These are phyloP conservation scores for Drepanosiphum platanoidis DNA, from an alignment of 2,888 invertebrate species.

Conservation along the genomic window DNA sequence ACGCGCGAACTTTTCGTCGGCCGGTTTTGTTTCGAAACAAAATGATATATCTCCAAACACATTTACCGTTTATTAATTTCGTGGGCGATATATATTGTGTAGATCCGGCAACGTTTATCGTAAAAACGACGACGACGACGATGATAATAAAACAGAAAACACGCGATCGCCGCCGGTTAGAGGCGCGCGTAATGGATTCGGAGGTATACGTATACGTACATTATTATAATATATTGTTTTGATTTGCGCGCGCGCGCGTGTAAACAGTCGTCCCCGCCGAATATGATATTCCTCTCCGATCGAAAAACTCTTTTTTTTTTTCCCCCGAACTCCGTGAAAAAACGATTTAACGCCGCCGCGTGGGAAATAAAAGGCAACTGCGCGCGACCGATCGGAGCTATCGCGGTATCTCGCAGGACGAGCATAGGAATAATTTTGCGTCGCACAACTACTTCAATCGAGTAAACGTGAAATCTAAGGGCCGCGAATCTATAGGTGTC, in stretches of 20 bases:
- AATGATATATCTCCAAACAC: neutral
- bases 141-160: neutral
- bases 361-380: conserved; percentile 52
- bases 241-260: neutral
- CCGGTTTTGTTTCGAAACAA: too few relatives aligned
- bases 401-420: too few relatives aligned
- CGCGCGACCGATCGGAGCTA: too few relatives aligned
- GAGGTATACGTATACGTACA: neutral
- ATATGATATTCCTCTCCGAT: neutral
- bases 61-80: too few relatives aligned
- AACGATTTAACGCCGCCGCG: conserved; percentile 49
- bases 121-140: too few relatives aligned
- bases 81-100: too few relatives aligned
- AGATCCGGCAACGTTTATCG: too few relatives aligned
- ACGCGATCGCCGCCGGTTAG: neutral
- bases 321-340: conserved; percentile 32
- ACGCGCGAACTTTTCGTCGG: too few relatives aligned
- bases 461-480: too few relatives aligned
- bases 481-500: too few relatives aligned
- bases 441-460: too few relatives aligned
- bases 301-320: conserved; percentile 35
- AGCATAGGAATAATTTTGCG: too few relatives aligned
- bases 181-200: neutral
- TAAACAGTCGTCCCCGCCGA: neutral
- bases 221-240: neutral